Conservation (phyloP, 2,797 vertebrate genomes). For the Distichodus sexfasciatus region DNA sequence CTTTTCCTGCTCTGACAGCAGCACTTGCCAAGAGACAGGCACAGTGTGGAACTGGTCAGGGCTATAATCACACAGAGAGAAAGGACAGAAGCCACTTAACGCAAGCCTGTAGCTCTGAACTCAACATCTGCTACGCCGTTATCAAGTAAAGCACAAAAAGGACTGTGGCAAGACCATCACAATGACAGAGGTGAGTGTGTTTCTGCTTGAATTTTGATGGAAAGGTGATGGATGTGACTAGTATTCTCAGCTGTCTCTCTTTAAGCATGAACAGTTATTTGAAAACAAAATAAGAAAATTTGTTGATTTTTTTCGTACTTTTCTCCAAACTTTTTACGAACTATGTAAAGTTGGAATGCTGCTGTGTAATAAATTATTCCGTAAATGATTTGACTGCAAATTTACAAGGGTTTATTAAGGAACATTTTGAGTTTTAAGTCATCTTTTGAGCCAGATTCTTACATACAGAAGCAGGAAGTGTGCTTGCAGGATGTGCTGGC, state of each 20-base stretch:
- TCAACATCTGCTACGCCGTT: slow-evolving; percentile 20
- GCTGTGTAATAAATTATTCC: no score
- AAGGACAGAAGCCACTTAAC: slow-evolving; percentile 20
- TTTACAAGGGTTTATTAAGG: background rate
- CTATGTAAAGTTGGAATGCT: no score
- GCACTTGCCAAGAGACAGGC: slow-evolving; percentile 9
- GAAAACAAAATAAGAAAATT: no score
- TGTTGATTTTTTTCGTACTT: no score
- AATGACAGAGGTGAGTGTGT: slow-evolving; percentile 64
- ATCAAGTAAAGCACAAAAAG: background rate
- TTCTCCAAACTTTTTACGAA: no score
- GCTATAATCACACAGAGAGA: slow-evolving; percentile 49
- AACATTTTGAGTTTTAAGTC: slow-evolving; percentile 33
- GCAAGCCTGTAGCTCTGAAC: slow-evolving; percentile 13
- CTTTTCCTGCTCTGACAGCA: slow-evolving; percentile 18
- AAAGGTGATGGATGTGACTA: background rate
- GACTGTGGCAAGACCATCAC: slow-evolving; percentile 1
- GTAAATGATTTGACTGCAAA: no score
- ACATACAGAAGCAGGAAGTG: slow-evolving; percentile 71
- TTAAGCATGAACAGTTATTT: no score
- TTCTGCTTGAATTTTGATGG: background rate
- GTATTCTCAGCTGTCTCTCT: background rate
- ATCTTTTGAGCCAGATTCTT: slow-evolving; percentile 48
- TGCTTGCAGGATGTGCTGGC: slow-evolving; percentile 76
- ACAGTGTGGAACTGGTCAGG: slow-evolving; percentile 43